Conservation (phyloP, 2,888 invertebrate genomes). For the Dynastes maya region DNA sequence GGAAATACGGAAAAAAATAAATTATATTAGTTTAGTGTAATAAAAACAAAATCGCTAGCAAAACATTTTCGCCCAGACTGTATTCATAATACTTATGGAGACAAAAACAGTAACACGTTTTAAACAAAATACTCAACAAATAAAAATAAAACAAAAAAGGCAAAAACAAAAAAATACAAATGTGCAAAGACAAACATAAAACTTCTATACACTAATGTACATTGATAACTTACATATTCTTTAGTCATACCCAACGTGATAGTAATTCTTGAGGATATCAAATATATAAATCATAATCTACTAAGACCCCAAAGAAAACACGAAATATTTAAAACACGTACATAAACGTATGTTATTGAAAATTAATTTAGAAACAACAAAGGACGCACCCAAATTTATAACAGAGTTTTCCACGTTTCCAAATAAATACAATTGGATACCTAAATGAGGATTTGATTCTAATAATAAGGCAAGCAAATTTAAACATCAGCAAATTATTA, state of each 20-base stretch:
- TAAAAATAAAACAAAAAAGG: slow-evolving; percentile 1
- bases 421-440: slow-evolving; percentile 12
- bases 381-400: slow-evolving; percentile 30
- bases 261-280: slow-evolving; percentile 31
- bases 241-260: slow-evolving; percentile 21
- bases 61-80: slow-evolving; percentile 45
- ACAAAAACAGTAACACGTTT: slow-evolving; percentile 20
- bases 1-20: slow-evolving; percentile 43
- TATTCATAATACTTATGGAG: slow-evolving; percentile 43
- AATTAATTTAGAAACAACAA: slow-evolving; percentile 43
- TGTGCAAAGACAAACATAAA: slow-evolving; percentile 19
- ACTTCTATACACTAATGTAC: slow-evolving; percentile 40
- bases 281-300: slow-evolving; percentile 30
- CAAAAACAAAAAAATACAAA: background rate
- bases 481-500: background rate
- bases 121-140: background rate
- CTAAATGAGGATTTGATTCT: background rate
- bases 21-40: slow-evolving; percentile 34
- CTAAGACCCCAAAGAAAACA: slow-evolving; percentile 38
- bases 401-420: slow-evolving; percentile 25
- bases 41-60: slow-evolving; percentile 32
- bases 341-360: slow-evolving; percentile 17
- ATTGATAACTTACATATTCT: slow-evolving; percentile 36
- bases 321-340: slow-evolving; percentile 22
- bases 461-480: background rate